Base-by-base conservation (phyloP, 1,140 invertebrate species). In the Drosophila parabipectinata region DNA sequence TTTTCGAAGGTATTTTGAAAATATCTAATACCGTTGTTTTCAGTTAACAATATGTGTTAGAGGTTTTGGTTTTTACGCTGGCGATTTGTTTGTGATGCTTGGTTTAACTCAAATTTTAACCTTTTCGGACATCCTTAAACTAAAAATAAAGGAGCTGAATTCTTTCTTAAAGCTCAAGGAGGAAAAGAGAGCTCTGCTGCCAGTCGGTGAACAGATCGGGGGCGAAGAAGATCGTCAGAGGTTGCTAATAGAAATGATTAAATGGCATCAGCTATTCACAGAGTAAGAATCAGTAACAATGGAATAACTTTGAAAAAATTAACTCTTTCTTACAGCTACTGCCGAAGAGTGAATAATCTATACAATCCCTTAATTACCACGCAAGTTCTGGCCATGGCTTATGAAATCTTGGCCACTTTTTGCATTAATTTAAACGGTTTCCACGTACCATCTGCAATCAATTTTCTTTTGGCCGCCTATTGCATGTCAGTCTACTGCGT, bases 201-300 rank as follows among this genome's bases (percentile, higher is more conserved):
- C 4, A 5, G 60, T 81, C 0, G 77, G 67, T 4, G 30, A 6
- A 0, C 7, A 0, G 1, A 44, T 63, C 9, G 24, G 6, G 12
- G 28, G 48, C 18, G 64, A 54, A 4, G n/a, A 48, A 2, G 12
- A 45, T 7, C 28, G 53, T 0, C 26, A 68, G 0, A 3, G 8
- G 2, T 10, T 76, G 4, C 51, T 87, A 0, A 18, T 87, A 0
- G 82, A 87, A 9, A 12, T 76, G 9, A 88, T 87, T 7, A 76
- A 69, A 14, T 87, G 83, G 83, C 82, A 87, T 73, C 83, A 87
- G 10, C n/a, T 69, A 1, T 88, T 83, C n/a, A 69, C 57, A 0
- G 30, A 72, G 82, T 87, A 55, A 41, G 34, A 12, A 12, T 37
- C 34, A 37, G 12, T 37, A 37, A 12, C 12, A 12, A 4, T 10